Conservation (phyloP, 2,797 vertebrate species). For the Phataginus tetradactyla region DNA sequence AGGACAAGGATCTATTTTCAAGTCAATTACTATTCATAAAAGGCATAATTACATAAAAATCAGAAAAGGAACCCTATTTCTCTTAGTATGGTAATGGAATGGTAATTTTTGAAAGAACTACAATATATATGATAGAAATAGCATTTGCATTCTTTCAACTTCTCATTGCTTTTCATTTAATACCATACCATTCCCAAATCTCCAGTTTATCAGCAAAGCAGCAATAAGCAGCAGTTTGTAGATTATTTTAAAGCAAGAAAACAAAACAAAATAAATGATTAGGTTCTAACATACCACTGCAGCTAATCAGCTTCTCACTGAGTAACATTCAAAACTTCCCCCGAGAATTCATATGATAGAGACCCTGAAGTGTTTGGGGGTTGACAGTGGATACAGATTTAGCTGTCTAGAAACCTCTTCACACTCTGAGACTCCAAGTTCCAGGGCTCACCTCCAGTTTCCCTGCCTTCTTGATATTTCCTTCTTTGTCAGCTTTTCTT, state of each 20-base stretch:
- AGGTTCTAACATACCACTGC: background rate
- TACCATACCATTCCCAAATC: constrained; percentile 18
- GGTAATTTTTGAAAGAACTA: constrained; percentile 64
- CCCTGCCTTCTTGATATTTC: background rate
- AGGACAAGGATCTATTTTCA: constrained; percentile 69
- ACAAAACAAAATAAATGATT: constrained; percentile 29
- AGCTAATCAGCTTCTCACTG: background rate
- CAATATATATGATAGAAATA: constrained; percentile 41
- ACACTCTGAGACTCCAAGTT: background rate
- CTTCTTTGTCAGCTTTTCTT: background rate
- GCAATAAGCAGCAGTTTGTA: background rate
- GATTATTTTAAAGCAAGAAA: constrained; percentile 50
- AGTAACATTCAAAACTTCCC: background rate
- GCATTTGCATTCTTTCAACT: constrained; percentile 57
- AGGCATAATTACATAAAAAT: constrained; percentile 61
- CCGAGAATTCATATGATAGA: background rate
- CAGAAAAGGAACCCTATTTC: constrained; percentile 52
- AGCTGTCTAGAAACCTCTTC: background rate
- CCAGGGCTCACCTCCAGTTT: background rate
- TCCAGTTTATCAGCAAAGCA: constrained; percentile 26
- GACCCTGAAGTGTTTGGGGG: background rate
- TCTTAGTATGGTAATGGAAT: constrained; percentile 64
- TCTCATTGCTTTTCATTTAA: constrained; percentile 53
- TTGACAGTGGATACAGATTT: background rate
- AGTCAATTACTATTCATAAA: constrained; percentile 71